These are phyloP conservation scores for Dinoponera quadriceps DNA, from an alignment of 1,140 invertebrate genomes.

Conservation along the genomic window DNA sequence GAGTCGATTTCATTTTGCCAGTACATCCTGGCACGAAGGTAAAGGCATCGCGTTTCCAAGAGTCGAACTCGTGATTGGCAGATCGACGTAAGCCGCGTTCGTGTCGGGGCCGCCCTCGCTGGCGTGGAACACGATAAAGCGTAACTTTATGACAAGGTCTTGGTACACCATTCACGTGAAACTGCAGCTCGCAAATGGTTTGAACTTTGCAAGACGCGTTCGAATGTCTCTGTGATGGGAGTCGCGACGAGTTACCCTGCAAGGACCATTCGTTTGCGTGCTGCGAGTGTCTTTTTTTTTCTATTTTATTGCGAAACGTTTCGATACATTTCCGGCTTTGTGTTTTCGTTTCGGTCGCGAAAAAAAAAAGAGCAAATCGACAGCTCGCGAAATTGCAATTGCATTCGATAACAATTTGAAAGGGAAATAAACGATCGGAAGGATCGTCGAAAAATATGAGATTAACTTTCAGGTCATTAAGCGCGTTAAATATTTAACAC, in stretches of 20 bases:
- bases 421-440: too few species aligned
- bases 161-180: constrained; percentile 66
- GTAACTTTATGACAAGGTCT: constrained; percentile 79
- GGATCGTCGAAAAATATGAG: background rate
- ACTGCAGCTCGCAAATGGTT: constrained; percentile 70
- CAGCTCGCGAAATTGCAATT: constrained; percentile 4
- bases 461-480: background rate
- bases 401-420: constrained; percentile 1
- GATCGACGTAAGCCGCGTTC: constrained; percentile 76
- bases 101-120: constrained; percentile 61
- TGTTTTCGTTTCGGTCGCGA: background rate
- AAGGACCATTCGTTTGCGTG: constrained; percentile 4
- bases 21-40: constrained; percentile 65
- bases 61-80: constrained; percentile 79
- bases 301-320: background rate
- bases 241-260: constrained; percentile 23
- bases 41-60: constrained; percentile 67
- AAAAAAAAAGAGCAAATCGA: background rate
- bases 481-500: constrained; percentile 1
- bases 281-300: constrained; percentile 11
- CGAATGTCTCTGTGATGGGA: constrained; percentile 54
- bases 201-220: constrained; percentile 69
- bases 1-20: constrained; percentile 69
- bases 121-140: constrained; percentile 79
- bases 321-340: background rate